phyloP scores from a whole-genome alignment of 2,797 vertebrate species.

The Cyprinella venusta region DNA sequence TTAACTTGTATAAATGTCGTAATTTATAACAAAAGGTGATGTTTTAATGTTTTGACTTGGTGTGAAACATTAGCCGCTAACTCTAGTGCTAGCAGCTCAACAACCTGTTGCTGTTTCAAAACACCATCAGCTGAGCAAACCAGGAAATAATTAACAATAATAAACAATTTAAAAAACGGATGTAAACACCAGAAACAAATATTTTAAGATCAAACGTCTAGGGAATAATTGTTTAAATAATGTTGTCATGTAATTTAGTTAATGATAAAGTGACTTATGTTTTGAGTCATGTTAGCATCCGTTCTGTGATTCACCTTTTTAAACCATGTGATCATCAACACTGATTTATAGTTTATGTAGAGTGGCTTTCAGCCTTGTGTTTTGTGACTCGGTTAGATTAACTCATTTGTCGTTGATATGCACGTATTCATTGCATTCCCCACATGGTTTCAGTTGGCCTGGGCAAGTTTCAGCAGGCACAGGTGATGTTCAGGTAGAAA shows the following conservation, averaged over 20 bases:
- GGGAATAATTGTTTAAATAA: neutral
- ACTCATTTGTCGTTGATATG: neutral
- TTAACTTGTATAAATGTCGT: neutral
- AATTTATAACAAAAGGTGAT: neutral
- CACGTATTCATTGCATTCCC: neutral
- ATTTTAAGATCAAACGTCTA: neutral
- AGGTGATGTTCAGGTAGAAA: slow-evolving; percentile 1
- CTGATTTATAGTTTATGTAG: neutral
- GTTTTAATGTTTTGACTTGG: neutral
- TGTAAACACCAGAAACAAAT: neutral
- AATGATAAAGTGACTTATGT: neutral
- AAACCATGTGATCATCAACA: neutral
- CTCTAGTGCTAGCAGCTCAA: slow-evolving; percentile 27
- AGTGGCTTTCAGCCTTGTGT: neutral
- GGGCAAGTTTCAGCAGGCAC: slow-evolving; percentile 26
- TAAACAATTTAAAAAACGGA: neutral
- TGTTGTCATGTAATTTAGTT: neutral
- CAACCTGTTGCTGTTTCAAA: slow-evolving; percentile 40
- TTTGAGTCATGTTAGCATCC: neutral
- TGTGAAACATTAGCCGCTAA: slow-evolving; percentile 29
- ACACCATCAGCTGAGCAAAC: slow-evolving; percentile 6
- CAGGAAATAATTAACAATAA: slow-evolving; percentile 2
- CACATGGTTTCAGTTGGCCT: slow-evolving; percentile 17
- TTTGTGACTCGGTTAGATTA: too few relatives aligned
- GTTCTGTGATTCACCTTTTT: neutral